These are phyloP conservation scores for Cricetomys ansorgei DNA, from an alignment of 2,113 vertebrate genomes.

Conservation along the genomic window DNA sequence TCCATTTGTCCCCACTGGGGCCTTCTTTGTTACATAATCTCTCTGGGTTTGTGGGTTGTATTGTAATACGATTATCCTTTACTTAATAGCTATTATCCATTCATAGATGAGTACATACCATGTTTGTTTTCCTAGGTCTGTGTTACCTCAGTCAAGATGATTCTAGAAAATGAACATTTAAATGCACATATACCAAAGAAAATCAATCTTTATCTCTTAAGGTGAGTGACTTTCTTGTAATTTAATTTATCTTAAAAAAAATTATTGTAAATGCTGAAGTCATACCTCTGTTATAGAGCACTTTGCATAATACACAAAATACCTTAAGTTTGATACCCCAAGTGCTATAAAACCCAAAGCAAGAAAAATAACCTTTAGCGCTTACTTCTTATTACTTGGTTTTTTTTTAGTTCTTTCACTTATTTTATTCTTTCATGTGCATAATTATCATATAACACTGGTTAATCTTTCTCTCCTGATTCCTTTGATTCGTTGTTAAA, in stretches of 20 bases:
- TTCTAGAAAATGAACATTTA: not conserved
- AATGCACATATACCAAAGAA: not conserved
- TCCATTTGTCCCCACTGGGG: too few species aligned
- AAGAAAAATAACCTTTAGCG: not conserved
- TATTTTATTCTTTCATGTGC: not conserved
- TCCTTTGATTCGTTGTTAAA: constrained; percentile 15
- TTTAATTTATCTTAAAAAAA: constrained; percentile 4
- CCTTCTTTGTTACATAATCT: too few species aligned
- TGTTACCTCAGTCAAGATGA: too few species aligned
- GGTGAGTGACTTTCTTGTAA: not conserved
- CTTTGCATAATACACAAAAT: not conserved
- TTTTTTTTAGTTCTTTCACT: not conserved
- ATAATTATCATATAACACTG: not conserved
- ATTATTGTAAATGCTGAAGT: not conserved
- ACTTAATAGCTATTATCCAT: too few species aligned
- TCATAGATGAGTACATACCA: too few species aligned
- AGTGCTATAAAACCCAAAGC: not conserved
- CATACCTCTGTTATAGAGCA: not conserved
- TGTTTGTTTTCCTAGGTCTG: too few species aligned
- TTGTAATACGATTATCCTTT: too few species aligned
- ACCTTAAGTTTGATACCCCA: too few species aligned
- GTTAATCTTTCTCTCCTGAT: not conserved
- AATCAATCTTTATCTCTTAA: not conserved
- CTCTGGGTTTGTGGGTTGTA: too few species aligned
- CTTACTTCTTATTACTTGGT: not conserved